Conservation (phyloP, 37 sponge, comb jelly and placozoan species). For the Petrosia ficiformis region DNA sequence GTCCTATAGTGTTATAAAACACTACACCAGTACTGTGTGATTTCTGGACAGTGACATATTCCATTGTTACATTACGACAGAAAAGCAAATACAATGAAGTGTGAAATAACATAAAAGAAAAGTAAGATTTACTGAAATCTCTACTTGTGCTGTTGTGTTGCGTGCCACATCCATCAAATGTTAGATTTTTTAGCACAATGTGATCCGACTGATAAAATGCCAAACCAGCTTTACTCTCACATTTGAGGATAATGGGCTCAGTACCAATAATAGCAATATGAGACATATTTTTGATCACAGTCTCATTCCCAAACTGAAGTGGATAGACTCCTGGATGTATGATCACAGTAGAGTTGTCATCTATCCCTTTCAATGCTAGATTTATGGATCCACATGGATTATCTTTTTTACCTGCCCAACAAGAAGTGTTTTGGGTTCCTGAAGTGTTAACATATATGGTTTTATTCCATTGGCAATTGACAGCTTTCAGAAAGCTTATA, state of each 20-base stretch:
- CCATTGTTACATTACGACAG: conserved; percentile 29
- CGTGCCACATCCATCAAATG: conserved; percentile 4
- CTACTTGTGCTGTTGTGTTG: conserved; percentile 18
- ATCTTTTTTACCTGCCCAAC: not conserved
- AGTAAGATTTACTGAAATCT: not conserved
- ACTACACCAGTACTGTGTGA: conserved; percentile 34
- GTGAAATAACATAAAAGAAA: not conserved
- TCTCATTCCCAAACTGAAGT: no score
- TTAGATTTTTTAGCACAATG: conserved; percentile 7
- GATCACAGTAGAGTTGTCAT: no score
- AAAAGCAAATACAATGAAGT: conserved; percentile 29
- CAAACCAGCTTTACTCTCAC: conserved; percentile 24
- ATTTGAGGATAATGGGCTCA: not conserved
- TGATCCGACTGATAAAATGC: conserved; percentile 12
- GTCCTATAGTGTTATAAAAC: conserved; percentile 37
- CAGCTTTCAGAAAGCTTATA: no score
- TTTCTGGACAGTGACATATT: not conserved
- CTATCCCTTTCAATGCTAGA: not conserved
- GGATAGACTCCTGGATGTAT: no score
- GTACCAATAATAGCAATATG: conserved; percentile 30
- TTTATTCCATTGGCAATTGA: no score
- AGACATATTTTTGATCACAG: not conserved
- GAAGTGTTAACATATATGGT: no score
- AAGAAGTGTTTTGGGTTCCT: no score
- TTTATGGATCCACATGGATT: not conserved